Evolutionary conservation across 2,113 vertebrate genomes (phyloP), one percentile per base, ranked within the genome.

Genomic region (Chrysemys picta): DNA sequence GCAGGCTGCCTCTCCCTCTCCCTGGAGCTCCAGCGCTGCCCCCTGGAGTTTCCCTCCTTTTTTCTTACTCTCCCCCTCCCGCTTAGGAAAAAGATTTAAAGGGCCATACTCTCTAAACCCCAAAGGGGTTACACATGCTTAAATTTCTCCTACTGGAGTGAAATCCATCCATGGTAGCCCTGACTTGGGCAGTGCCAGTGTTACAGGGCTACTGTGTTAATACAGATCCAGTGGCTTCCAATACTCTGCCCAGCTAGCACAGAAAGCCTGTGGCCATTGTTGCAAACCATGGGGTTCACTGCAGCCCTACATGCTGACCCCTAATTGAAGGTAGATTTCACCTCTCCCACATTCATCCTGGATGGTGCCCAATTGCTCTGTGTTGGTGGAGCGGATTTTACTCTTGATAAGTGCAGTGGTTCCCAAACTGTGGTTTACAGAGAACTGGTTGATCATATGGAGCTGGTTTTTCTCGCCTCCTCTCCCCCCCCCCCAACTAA

Each of bases 161-260:
- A 80, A 62, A 91, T 78, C 17, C 17, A 49, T 21, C 5, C 42
- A 78, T 47, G 38, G 38, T 42, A 45, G 38, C 10, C 72, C 21
- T 76, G 24, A 45, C 6, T 0, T n/a, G 82, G 31, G 22, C 25
- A 59, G 19, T 57, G 87, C 56, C 76, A 45, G 31, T 78, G 22
- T 78, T 27, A 0, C 0, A 35, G 25, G 6, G 85, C 80, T 84
- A 25, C 78, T 0, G 0, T 49, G 82, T 78, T 80, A 35, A 38
- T 47, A 31, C 19, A 10, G 21, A 69, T 82, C 69, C 54, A 31
- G 24, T 69, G 54, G 3, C 88, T 56, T 45, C 35, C 72, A 47
- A 85, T 45, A 90, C 69, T 27, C 45, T 72, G 93, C 89, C 80
- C 19, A 62, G 52, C 52, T 82, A 72, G n/a, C 80, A 24, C 45